Evolutionary conservation across 2,797 vertebrate genomes (phyloP).

Genomic region (Choloepus didactylus): DNA sequence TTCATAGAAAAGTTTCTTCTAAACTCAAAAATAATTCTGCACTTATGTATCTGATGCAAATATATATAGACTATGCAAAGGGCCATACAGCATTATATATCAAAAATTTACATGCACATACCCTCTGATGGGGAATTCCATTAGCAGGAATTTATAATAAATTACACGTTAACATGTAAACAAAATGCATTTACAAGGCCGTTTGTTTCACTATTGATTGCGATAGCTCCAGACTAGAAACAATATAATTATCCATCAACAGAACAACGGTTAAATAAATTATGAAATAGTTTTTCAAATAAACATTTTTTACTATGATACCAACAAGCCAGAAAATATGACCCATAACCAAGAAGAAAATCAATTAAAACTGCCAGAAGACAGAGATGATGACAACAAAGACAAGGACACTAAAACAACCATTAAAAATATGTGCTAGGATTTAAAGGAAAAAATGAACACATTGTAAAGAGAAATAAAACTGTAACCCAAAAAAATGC

Average conservation of each 20-base stretch:
- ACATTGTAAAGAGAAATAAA: neutral
- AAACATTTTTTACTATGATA: neutral
- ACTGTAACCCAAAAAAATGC: neutral
- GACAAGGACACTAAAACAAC: neutral
- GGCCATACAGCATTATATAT: neutral
- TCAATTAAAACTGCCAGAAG: neutral
- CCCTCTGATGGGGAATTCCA: conserved; percentile 1
- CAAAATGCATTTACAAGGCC: conserved; percentile 1
- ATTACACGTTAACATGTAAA: conserved; percentile 6
- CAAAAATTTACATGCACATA: neutral
- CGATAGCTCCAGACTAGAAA: neutral
- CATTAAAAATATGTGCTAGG: neutral
- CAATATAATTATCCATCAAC: neutral
- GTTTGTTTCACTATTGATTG: neutral
- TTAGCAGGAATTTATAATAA: conserved; percentile 10
- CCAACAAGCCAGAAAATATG: neutral
- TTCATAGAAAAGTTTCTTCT: neutral
- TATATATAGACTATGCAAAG: neutral
- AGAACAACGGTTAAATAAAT: neutral
- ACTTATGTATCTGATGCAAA: conserved; percentile 25
- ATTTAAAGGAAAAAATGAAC: neutral
- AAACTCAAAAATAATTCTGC: conserved; percentile 24
- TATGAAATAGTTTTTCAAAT: conserved; percentile 37
- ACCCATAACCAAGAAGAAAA: conserved; percentile 17
- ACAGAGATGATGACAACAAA: neutral